Evolutionary conservation across 2,888 invertebrate species (phyloP), one percentile per base, ranked within the genome.

Genomic region (Pterostichus madidus): DNA sequence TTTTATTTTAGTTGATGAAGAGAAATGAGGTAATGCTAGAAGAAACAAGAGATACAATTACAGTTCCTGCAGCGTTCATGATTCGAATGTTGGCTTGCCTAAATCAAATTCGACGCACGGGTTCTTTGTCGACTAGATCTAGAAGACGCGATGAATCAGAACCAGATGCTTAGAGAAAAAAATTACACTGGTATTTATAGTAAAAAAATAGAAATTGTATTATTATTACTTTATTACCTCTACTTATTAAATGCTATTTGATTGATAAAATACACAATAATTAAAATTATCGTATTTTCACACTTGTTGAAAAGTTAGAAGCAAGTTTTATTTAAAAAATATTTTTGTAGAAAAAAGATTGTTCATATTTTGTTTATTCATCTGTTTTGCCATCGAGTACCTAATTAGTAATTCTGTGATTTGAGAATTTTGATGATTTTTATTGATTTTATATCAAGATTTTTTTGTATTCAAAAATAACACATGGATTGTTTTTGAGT

Each of bases 1-100:
- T 75, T 52, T 49, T 84, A 86, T 88, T 90, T 83, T 87, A 96
- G 96, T 90, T 96, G 83, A 94, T 95, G 87, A 92, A 92, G 87
- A 92, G 95, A 76, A 97, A 97, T 90, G 94, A 94, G 85, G 92
- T 95, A 59, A 96, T 97, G 96, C 89, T 96, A 86, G 95, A 96
- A 90, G 96, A 96, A 90, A 96, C 96, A 15, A 93, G 94, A 89
- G 96, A 96, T 88, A 97, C 96, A 0, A 95, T 97, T 84, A 96
- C 96, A 32, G 96, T 97, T 80, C 96, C 97, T 44, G 96, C 96
- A 15, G 94, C 95, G 77, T 96, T 96, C 88, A 96, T 97, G 96
- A 94, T 97, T 85, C 90, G 94, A 86, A 94, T 94, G 93, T 88
- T 94, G 87, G 93, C 94, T 53, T 94, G 94, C 87, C 90, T 94